phyloP scores from a whole-genome alignment of 2,888 invertebrate species.

The Mycalesis mineus region DNA sequence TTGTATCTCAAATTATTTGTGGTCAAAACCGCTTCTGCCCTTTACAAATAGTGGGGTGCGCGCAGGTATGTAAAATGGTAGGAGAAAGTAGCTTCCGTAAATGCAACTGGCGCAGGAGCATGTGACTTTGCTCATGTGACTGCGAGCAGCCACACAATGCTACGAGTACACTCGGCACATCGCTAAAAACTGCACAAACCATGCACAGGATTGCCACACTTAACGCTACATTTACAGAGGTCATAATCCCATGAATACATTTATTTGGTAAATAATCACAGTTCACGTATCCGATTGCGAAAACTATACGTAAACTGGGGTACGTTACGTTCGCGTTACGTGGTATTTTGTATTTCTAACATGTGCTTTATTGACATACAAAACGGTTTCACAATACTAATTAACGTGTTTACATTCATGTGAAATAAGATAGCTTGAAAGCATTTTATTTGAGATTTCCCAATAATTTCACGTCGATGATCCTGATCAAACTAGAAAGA shows the following conservation, averaged over 20 bases:
- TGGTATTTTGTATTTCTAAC: conserved; percentile 49
- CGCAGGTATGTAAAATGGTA: conserved; percentile 37
- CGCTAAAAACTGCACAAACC: not conserved
- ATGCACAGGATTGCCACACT: conserved; percentile 1
- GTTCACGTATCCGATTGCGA: conserved; percentile 43
- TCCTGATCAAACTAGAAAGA: too few relatives aligned
- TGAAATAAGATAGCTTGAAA: conserved; percentile 23
- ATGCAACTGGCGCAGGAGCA: conserved; percentile 44
- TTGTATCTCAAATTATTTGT: not conserved
- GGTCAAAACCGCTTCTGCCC: conserved; percentile 26
- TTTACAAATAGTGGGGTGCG: conserved; percentile 32
- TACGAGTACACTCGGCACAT: conserved; percentile 1
- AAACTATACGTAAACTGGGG: conserved; percentile 43
- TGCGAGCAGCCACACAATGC: conserved; percentile 25
- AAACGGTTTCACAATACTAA: conserved; percentile 47
- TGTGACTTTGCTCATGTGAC: conserved; percentile 57
- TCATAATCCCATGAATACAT: conserved; percentile 6
- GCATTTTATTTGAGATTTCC: conserved; percentile 7
- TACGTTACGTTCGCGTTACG: conserved; percentile 44
- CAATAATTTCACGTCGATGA: not conserved
- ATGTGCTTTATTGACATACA: conserved; percentile 49
- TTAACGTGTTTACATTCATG: conserved; percentile 39
- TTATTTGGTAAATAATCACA: not conserved
- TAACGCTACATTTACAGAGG: not conserved
- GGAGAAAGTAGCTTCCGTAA: conserved; percentile 62